phyloP scores from a whole-genome alignment of 2,797 vertebrate species.

The Nasua narica region DNA sequence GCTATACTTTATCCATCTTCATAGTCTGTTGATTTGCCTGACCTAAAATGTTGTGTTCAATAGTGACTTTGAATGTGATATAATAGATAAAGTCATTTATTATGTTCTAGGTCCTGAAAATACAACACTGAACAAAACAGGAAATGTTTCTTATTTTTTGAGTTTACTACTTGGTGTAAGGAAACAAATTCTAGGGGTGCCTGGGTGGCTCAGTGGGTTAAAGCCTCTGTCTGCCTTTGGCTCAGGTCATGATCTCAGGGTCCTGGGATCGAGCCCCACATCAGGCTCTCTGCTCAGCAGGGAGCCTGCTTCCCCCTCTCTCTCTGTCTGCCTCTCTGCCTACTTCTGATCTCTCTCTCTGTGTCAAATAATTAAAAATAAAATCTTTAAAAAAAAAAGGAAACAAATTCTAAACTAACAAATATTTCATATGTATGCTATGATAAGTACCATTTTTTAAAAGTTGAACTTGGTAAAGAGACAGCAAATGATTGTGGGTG shows the following conservation, averaged over 20 bases:
- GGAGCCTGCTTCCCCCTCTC: too few relatives aligned
- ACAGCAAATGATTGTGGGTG: background rate
- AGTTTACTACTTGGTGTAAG: background rate
- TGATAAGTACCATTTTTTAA: background rate
- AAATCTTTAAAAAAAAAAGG: too few relatives aligned
- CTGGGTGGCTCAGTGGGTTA: too few relatives aligned
- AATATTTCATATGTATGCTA: background rate
- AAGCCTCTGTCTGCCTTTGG: too few relatives aligned
- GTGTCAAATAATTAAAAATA: too few relatives aligned
- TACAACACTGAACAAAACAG: background rate
- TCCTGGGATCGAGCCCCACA: too few relatives aligned
- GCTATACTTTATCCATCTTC: background rate
- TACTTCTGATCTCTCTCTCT: too few relatives aligned
- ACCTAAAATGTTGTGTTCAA: background rate
- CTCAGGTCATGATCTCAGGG: too few relatives aligned
- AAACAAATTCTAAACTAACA: background rate
- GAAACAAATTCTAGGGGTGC: background rate
- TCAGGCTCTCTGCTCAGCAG: too few relatives aligned
- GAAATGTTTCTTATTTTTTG: background rate
- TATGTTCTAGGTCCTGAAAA: background rate
- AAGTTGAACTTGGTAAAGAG: background rate
- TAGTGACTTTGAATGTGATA: background rate
- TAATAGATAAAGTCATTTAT: background rate
- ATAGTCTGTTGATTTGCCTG: background rate
- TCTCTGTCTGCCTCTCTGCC: too few relatives aligned